Evolutionary conservation across 2,797 vertebrate species (phyloP), one percentile per base, ranked within the genome.

Genomic region (Columba guinea): DNA sequence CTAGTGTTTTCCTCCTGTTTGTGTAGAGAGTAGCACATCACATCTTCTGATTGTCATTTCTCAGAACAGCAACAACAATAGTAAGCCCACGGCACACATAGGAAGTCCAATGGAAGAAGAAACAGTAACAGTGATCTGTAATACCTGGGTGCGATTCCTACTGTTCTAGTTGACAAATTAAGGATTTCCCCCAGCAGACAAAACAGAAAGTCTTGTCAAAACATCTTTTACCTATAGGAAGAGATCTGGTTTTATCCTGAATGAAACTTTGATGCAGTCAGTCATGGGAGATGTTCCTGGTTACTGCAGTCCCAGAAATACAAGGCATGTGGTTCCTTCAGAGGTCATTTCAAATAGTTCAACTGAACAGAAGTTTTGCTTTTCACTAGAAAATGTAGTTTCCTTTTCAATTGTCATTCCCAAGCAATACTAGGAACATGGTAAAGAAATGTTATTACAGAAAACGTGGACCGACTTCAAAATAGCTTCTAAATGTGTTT

Each of bases 401-500:
- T 65, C 24, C 22, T 93, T 95, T 86, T 53, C 65, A 46, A 11
- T 32, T 87, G 74, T 78, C 37, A 58, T 93, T 65, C 65, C 53
- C 84, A 77, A 90, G 65, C 23, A 75, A 76, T 32, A 39, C 51
- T 88, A 90, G 56, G 85, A 94, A 94, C 56, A 79, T 68, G 27
- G 53, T 48, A 2, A 2, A 90, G 71, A 86, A 93, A 69, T 9
- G 9, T 55, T 7, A 4, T 79, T 76, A 84, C 59, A 10, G 75
- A 75, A 88, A 93, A 81, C 41, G 86, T 94, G 90, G 76, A 71
- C 30, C 3, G 3, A 62, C 46, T 93, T 94, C 63, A 94, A 60
- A 71, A 62, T 84, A 90, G 84, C 20, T 78, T 91, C 76, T 91
- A 94, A 91, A 81, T 68, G 48, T 91, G 32, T 81, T 93, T 93